These are phyloP conservation scores for Todiramphus chloris DNA, from an alignment of 2,113 vertebrate genomes.

Conservation along the genomic window DNA sequence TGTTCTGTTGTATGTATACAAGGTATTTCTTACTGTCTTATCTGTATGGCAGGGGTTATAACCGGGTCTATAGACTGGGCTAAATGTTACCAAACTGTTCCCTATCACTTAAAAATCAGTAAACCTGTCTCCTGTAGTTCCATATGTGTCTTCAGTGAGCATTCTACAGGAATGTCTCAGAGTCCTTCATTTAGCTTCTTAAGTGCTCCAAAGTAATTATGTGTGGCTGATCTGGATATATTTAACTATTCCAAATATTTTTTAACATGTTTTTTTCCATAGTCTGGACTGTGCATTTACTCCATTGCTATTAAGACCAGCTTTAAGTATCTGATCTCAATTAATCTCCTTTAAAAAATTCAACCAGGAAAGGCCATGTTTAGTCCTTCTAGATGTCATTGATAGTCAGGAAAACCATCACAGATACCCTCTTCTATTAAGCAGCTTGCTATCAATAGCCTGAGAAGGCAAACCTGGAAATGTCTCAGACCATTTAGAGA, in stretches of 20 bases:
- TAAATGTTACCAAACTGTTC: not conserved
- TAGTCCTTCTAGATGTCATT: conserved; percentile 60
- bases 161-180: not conserved
- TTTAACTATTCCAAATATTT: conserved; percentile 16
- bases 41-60: not conserved
- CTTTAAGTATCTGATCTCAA: conserved; percentile 56
- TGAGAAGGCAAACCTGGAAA: conserved; percentile 68
- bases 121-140: not conserved
- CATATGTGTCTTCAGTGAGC: not conserved
- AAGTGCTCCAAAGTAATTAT: not conserved
- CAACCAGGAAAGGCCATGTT: conserved; percentile 24
- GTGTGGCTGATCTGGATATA: not conserved
- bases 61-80: not conserved
- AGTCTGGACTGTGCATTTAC: not conserved
- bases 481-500: conserved; percentile 64
- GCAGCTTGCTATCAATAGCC: conserved; percentile 66
- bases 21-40: not conserved
- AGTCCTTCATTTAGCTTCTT: not conserved
- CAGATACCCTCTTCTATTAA: conserved; percentile 70
- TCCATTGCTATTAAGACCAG: not conserved
- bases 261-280: not conserved
- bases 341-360: conserved; percentile 57
- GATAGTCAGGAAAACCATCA: conserved; percentile 64
- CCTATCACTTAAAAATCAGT: not conserved
- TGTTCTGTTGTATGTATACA: not conserved